A percentile compares a stretch with the other conserved stretches of the same genome.
Evolutionary conservation across 2,113 vertebrate species (phyloP).

Genomic region (Paraplagusia blochii): DNA sequence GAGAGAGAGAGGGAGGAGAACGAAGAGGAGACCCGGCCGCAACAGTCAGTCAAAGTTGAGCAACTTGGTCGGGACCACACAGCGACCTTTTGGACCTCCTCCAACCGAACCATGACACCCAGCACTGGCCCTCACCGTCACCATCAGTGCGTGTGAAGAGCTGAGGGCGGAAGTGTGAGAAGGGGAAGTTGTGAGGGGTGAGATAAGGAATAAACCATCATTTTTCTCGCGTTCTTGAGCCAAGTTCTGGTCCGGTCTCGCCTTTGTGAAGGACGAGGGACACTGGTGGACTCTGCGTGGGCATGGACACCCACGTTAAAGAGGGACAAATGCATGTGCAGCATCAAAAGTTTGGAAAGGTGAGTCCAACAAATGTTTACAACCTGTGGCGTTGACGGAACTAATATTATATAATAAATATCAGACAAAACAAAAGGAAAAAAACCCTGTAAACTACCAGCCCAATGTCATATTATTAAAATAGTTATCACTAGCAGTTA

Average conservation of each 20-base stretch:
- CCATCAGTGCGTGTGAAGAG: slow-evolving; percentile 1
- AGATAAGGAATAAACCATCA: slow-evolving; percentile 28
- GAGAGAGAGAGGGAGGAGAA: slow-evolving; percentile 37
- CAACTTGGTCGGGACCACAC: slow-evolving; percentile 14
- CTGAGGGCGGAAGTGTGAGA: slow-evolving; percentile 57
- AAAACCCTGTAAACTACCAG: too few relatives aligned
- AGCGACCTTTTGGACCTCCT: background rate
- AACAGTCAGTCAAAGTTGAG: slow-evolving; percentile 3
- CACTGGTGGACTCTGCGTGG: slow-evolving; percentile 14
- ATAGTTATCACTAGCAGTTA: too few relatives aligned
- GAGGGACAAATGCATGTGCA: slow-evolving; percentile 81
- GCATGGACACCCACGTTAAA: slow-evolving; percentile 78
- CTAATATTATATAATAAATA: too few relatives aligned
- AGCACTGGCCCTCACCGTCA: background rate
- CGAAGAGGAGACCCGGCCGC: slow-evolving; percentile 16
- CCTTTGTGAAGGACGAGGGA: slow-evolving; percentile 4
- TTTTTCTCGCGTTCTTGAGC: background rate
- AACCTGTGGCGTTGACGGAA: slow-evolving; percentile 6
- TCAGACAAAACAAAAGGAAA: too few relatives aligned
- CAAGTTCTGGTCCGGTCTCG: slow-evolving; percentile 41
- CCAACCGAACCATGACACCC: slow-evolving; percentile 17
- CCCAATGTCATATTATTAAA: too few relatives aligned
- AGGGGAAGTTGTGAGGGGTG: slow-evolving; percentile 56
- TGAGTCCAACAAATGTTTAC: slow-evolving; percentile 32
- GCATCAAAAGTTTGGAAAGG: slow-evolving; percentile 82